Conservation (phyloP, 2,113 vertebrate genomes). For the Mormyrus lacerda region DNA sequence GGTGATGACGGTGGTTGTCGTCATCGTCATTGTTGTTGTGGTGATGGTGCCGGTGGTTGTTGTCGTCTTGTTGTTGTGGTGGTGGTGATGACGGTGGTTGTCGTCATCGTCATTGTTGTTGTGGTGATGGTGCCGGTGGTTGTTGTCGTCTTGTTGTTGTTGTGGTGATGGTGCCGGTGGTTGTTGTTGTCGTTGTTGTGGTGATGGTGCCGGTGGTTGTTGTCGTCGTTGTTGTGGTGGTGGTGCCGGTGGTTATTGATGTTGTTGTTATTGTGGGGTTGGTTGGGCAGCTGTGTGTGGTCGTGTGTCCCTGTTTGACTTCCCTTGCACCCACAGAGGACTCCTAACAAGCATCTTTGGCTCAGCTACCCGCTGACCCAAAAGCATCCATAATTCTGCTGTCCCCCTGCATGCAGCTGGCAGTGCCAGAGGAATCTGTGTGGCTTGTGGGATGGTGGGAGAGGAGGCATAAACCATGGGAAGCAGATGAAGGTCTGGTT, state of each 20-base stretch:
- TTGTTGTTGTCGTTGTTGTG: neutral
- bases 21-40: too few species aligned
- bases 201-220: neutral
- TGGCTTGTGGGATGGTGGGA: neutral
- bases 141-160: too few species aligned
- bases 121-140: too few species aligned
- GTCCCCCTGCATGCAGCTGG: neutral
- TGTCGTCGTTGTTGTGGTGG: neutral
- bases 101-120: too few species aligned
- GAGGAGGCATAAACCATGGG: neutral
- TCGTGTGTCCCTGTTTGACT: neutral
- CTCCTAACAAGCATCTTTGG: neutral
- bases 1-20: accelerated
- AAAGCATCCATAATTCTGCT: neutral
- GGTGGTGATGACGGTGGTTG: too few species aligned
- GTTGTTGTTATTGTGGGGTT: neutral
- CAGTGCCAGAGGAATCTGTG: neutral
- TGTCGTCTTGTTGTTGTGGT: too few species aligned
- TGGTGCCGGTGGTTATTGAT: neutral
- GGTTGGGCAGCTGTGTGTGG: neutral
- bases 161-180: accelerated
- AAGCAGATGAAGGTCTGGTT: neutral
- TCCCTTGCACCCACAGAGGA: neutral
- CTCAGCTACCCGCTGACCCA: neutral
- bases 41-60: too few species aligned